A percentile compares a stretch with the other conserved stretches of the same genome.
phyloP scores from a whole-genome alignment of 23 tunicate species.

The Styela clava region DNA sequence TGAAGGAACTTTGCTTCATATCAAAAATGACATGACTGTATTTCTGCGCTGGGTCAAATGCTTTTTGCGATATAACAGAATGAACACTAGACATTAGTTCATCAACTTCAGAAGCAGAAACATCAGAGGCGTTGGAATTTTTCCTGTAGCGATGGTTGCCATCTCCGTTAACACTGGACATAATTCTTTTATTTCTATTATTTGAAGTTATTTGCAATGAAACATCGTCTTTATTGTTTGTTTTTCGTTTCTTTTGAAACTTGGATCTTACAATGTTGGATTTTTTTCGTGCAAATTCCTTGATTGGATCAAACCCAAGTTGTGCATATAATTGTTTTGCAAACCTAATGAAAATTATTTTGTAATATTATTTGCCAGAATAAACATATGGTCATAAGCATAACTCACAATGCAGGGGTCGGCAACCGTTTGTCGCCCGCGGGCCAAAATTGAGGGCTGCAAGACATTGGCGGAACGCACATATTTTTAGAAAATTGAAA shows the following conservation, averaged over 20 bases:
- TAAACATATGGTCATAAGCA: no score
- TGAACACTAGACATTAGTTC: background rate
- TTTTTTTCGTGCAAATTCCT: background rate
- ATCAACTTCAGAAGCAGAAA: background rate
- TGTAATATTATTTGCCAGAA: no score
- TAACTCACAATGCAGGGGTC: no score
- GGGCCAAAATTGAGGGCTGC: no score
- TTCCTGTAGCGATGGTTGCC: no score
- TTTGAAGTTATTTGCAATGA: background rate
- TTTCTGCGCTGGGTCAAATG: background rate
- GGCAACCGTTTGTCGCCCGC: no score
- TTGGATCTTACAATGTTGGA: background rate
- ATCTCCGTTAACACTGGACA: no score
- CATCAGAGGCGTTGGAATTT: background rate
- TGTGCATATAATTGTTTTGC: background rate
- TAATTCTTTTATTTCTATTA: no score
- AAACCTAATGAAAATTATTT: background rate
- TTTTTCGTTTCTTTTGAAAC: background rate
- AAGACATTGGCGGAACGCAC: no score
- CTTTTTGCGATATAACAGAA: background rate
- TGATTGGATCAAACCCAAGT: conserved; percentile 1
- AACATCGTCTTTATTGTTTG: background rate
- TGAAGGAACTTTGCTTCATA: conserved; percentile 60
- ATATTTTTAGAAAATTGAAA: no score
- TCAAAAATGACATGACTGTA: conserved; percentile 50